Evolutionary conservation across 2,113 vertebrate genomes (phyloP).

Genomic region (Nestor notabilis): DNA sequence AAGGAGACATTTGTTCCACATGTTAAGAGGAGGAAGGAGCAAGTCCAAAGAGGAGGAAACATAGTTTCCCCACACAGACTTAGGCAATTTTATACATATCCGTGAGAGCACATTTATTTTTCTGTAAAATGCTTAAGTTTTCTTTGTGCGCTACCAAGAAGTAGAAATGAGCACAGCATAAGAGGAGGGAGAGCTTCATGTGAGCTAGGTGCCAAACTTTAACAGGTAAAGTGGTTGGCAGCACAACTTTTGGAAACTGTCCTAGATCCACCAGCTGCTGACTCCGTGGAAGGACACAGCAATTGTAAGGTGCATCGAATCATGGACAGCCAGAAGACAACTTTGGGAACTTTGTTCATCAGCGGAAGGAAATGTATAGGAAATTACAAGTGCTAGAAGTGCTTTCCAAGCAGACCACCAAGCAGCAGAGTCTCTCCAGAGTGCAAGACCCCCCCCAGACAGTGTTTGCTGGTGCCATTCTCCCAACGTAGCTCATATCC

Average conservation of each 20-base stretch:
- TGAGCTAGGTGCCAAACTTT: neutral
- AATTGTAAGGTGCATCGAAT: neutral
- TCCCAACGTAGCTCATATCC: neutral
- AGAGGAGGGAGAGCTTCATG: neutral
- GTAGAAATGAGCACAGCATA: neutral
- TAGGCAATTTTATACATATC: constrained; percentile 20
- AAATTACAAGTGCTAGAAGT: neutral
- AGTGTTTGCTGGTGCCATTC: neutral
- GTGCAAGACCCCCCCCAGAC: neutral
- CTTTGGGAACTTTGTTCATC: neutral
- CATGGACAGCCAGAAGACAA: neutral
- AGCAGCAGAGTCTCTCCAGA: neutral
- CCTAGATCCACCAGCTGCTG: neutral
- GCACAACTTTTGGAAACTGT: neutral
- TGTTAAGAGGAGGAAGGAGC: constrained; percentile 58
- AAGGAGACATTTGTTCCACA: constrained; percentile 72
- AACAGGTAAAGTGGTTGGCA: neutral
- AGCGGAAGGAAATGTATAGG: neutral
- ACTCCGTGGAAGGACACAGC: neutral
- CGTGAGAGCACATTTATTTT: neutral
- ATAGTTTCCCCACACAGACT: neutral
- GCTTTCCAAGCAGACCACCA: neutral
- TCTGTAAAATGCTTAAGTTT: neutral
- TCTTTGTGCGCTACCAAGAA: neutral
- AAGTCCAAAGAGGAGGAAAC: constrained; percentile 44